Conservation (phyloP, 2,113 vertebrate genomes). For the Odocoileus hemionus region DNA sequence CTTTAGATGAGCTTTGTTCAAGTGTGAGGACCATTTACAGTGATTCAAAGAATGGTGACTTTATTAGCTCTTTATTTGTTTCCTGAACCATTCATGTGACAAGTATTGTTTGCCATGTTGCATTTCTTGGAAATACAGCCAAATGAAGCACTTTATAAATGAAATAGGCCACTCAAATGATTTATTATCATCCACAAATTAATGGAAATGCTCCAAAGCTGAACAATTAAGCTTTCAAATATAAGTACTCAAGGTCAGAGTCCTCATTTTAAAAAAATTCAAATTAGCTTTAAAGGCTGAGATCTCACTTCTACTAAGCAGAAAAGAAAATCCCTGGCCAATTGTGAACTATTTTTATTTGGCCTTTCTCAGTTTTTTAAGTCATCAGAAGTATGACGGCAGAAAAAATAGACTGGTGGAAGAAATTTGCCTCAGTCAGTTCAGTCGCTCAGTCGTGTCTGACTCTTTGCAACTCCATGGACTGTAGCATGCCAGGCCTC, state of each 20-base stretch:
- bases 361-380: constrained; percentile 11
- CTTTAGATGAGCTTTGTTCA: constrained; percentile 44
- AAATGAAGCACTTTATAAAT: constrained; percentile 61
- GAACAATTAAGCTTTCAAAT: constrained; percentile 53
- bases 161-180: constrained; percentile 56
- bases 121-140: constrained; percentile 57
- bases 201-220: constrained; percentile 45
- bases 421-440: not conserved
- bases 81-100: constrained; percentile 47
- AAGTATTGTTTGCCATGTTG: constrained; percentile 49
- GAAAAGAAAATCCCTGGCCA: constrained; percentile 6
- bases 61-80: constrained; percentile 52
- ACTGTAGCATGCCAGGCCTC: not conserved
- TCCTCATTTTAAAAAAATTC: constrained; percentile 37
- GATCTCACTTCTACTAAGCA: constrained; percentile 32
- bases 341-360: constrained; percentile 21
- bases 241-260: constrained; percentile 31
- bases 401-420: not conserved
- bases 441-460: not conserved
- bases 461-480: not conserved
- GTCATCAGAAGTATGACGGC: not conserved
- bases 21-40: constrained; percentile 15
- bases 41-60: constrained; percentile 29
- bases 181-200: constrained; percentile 52
- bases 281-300: constrained; percentile 44